A percentile compares a stretch with the other conserved stretches of the same genome.
Conservation (phyloP, 2,113 vertebrate species). For the Nansenia antarctica region DNA sequence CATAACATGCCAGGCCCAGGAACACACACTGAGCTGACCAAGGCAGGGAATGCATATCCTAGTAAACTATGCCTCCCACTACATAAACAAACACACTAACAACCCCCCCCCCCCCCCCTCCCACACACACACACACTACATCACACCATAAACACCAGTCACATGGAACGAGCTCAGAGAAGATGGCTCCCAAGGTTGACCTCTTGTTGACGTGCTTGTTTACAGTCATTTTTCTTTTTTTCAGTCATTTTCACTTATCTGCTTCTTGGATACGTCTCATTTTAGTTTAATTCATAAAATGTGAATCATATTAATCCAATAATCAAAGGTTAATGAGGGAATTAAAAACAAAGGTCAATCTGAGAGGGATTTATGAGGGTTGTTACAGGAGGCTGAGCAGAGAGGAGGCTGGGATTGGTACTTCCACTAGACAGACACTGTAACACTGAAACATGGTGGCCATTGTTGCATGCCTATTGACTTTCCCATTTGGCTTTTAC, state of each 20-base stretch:
- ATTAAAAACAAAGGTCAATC: constrained; percentile 21
- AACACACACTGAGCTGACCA: too few relatives aligned
- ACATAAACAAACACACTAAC: too few relatives aligned
- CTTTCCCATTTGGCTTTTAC: constrained; percentile 20
- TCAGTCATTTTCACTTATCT: not conserved
- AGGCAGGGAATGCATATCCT: too few relatives aligned
- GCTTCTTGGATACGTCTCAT: not conserved
- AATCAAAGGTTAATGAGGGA: constrained; percentile 21
- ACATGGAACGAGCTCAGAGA: not conserved
- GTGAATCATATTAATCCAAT: constrained; percentile 3
- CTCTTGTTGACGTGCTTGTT: too few relatives aligned
- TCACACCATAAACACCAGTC: not conserved
- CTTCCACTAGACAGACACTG: constrained; percentile 7
- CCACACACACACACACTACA: too few relatives aligned
- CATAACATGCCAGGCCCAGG: too few relatives aligned
- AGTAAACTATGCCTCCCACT: too few relatives aligned
- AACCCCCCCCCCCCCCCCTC: too few relatives aligned
- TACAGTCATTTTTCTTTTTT: not conserved
- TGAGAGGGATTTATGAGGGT: constrained; percentile 1
- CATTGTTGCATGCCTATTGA: constrained; percentile 21
- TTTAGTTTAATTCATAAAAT: not conserved
- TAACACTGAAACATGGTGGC: constrained; percentile 16
- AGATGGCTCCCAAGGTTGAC: not conserved
- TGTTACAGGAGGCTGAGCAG: not conserved
- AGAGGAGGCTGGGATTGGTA: constrained; percentile 5